Percentiles rank a stretch among this genome's conserved stretches.
These are phyloP conservation scores for Chymomyza costata DNA, from an alignment of 1,140 invertebrate species.

Conservation along the genomic window DNA sequence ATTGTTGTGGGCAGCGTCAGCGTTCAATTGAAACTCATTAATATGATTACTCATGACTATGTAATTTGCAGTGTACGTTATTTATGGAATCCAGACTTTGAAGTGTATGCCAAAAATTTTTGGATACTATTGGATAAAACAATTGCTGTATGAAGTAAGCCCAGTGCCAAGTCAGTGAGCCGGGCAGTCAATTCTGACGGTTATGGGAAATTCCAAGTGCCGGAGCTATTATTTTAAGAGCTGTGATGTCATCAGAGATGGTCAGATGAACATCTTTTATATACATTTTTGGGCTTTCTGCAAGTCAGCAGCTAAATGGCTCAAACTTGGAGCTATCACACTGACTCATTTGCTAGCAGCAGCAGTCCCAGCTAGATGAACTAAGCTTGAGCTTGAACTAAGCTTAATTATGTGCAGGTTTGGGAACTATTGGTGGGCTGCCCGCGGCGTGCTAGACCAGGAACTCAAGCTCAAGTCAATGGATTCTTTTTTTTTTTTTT, in stretches of 20 bases:
- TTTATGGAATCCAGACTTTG: constrained; percentile 9
- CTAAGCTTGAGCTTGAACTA: constrained; percentile 14
- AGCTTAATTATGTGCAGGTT: constrained; percentile 25
- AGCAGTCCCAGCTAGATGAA: no score
- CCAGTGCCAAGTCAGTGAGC: constrained; percentile 1
- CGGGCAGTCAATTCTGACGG: not conserved
- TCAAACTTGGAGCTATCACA: constrained; percentile 15
- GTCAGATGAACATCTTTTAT: no score
- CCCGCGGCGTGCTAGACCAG: constrained; percentile 1
- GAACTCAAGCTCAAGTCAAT: constrained; percentile 15
- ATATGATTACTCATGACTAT: constrained; percentile 65
- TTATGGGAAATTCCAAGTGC: constrained; percentile 41
- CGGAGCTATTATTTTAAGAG: constrained; percentile 53
- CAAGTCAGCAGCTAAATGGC: constrained; percentile 48
- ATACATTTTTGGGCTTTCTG: constrained; percentile 41
- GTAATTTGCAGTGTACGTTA: constrained; percentile 46
- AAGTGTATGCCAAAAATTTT: constrained; percentile 47
- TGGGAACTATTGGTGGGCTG: not conserved
- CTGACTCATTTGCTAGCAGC: constrained; percentile 22
- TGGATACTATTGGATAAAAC: constrained; percentile 29
- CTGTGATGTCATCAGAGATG: constrained; percentile 62
- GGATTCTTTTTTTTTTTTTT: no score
- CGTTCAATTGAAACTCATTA: constrained; percentile 39
- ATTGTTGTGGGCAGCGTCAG: not conserved
- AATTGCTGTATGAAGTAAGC: not conserved